Conservation (phyloP, 2,797 vertebrate genomes). For the Balearica regulorum region DNA sequence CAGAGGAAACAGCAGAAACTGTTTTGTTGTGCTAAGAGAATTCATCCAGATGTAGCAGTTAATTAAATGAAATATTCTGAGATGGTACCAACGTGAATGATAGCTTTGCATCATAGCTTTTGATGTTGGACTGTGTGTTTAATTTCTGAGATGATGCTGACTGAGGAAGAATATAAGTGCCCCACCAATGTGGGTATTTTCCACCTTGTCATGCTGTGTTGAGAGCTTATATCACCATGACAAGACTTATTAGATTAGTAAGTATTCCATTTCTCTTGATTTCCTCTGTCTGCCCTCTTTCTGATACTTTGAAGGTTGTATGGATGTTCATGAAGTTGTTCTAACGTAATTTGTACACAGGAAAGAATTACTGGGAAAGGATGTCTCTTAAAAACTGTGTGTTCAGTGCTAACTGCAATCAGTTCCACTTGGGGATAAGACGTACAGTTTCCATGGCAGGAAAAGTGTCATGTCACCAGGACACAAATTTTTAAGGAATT, state of each 20-base stretch:
- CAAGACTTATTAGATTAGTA: slow-evolving; percentile 42
- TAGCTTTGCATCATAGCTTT: background rate
- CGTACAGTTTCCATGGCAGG: background rate
- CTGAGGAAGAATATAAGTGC: background rate
- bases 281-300: slow-evolving; percentile 14
- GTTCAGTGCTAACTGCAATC: background rate
- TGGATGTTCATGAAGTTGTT: slow-evolving; percentile 3
- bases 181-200: slow-evolving; percentile 28
- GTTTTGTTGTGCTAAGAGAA: background rate
- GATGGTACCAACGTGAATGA: background rate
- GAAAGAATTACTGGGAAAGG: background rate
- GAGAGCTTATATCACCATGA: slow-evolving; percentile 34
- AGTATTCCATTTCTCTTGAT: slow-evolving; percentile 37
- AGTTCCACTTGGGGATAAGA: background rate
- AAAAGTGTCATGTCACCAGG: background rate
- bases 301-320: slow-evolving; percentile 18
- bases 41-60: slow-evolving; percentile 40
- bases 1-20: slow-evolving; percentile 23
- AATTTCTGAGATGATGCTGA: slow-evolving; percentile 27
- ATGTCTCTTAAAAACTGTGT: background rate
- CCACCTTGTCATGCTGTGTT: slow-evolving; percentile 31
- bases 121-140: background rate
- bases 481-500: background rate
- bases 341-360: background rate
- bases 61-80: slow-evolving; percentile 33